A percentile compares a stretch with the other conserved stretches of the same genome.
phyloP scores from a whole-genome alignment of 2,888 invertebrate species.

The Eulithis testata region DNA sequence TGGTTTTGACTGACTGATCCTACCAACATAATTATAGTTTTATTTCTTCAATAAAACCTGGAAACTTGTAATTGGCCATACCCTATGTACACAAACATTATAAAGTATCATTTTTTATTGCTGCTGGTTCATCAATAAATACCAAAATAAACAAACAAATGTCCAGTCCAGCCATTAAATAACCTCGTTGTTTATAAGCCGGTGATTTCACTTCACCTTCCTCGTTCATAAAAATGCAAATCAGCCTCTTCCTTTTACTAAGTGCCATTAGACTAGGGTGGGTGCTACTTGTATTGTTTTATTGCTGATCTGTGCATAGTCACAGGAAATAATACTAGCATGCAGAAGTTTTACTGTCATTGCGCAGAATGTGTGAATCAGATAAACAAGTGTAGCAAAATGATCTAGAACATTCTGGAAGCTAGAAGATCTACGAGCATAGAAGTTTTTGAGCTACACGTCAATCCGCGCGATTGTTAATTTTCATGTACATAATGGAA shows the following conservation, averaged over 20 bases:
- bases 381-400: too few species aligned
- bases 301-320: constrained; percentile 41
- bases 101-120: too few species aligned
- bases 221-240: constrained; percentile 80
- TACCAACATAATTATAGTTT: too few species aligned
- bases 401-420: too few species aligned
- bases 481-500: constrained; percentile 3
- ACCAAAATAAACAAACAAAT: too few species aligned
- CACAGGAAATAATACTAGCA: constrained; percentile 5
- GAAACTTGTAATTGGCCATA: too few species aligned
- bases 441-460: too few species aligned
- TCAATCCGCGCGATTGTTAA: not conserved
- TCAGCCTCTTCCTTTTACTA: constrained; percentile 79
- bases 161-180: not conserved
- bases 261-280: constrained; percentile 74
- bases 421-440: too few species aligned
- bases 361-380: not conserved
- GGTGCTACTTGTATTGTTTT: constrained; percentile 61
- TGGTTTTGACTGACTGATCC: too few species aligned
- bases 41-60: not conserved
- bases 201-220: constrained; percentile 73
- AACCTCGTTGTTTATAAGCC: constrained; percentile 27
- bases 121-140: too few species aligned
- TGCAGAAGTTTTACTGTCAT: not conserved
- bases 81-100: too few species aligned